Conservation (phyloP, 2,888 invertebrate genomes). For the Perdita meconis region DNA sequence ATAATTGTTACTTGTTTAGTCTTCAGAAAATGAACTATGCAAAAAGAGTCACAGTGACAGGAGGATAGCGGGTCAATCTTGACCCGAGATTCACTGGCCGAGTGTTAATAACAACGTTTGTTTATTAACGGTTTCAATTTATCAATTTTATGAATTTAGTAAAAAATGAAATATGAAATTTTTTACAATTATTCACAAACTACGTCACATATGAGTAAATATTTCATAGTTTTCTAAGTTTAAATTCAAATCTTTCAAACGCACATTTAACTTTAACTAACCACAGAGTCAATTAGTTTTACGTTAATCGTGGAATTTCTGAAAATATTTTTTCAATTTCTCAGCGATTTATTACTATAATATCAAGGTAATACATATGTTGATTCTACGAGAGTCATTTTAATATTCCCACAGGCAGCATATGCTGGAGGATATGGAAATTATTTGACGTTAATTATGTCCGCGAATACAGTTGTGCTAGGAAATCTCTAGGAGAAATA, state of each 20-base stretch:
- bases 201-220: no score
- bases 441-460: slow-evolving; percentile 19
- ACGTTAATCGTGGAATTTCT: neutral
- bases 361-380: slow-evolving; percentile 3
- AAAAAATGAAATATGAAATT: no score
- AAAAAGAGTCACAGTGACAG: no score
- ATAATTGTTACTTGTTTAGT: no score
- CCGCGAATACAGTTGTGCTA: slow-evolving; percentile 24
- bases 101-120: no score
- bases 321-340: neutral
- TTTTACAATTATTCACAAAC: no score
- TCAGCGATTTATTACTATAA: neutral
- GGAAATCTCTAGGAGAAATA: slow-evolving; percentile 37
- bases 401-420: neutral
- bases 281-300: neutral
- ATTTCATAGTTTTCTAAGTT: neutral
- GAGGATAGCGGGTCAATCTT: no score
- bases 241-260: neutral
- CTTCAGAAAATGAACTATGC: no score
- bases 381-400: neutral
- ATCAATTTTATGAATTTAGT: no score
- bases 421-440: neutral
- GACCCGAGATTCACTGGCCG: no score
- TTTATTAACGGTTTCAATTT: no score
- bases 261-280: neutral